Evolutionary conservation across 1,140 invertebrate genomes (phyloP), one percentile per base, ranked within the genome.

Genomic region (Anagrus nilaparvatae): DNA sequence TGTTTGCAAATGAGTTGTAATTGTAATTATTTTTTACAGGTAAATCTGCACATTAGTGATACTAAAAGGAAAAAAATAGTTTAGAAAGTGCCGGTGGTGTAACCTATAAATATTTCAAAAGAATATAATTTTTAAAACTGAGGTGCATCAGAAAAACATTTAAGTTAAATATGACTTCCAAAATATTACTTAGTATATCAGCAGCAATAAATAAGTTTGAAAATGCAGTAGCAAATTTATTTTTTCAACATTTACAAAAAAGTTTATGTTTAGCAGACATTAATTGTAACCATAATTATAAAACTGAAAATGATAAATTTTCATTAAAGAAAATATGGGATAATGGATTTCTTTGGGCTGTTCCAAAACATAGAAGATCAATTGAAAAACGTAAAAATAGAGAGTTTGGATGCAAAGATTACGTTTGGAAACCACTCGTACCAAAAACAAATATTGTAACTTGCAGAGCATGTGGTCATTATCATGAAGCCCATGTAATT

Each of bases 381-480:
- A 41, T 87, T 24, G 87, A 92, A 56, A 81, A 71, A 61, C 70
- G 85, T 43, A 58, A 69, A 48, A 79, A 71, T 31, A 69, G 84
- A 40, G 87, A 78, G 68, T 88, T 75, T 63, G 84, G 82, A 6
- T 51, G 53, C 32, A 72, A 73, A 3, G 61, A 79, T 28, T 79
- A 75, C 60, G 49, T 70, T 13, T 76, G 73, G 71, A 87, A 86
- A 67, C 72, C 77, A 10, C 50, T 81, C 13, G 63, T 73, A 19
- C 78, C 79, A 3, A 87, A 83, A 63, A 82, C 67, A 6, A 80
- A 87, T 62, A 63, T 95, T 29, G 62, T 79, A 45, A 73, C 74
- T 1, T 94, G 90, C 55, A 60, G 75, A 39, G 72, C 73, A 32
- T 94, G 90, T 70, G 89, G 89, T 16, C 77, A 89, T 62, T 69